Evolutionary conservation across 1,140 invertebrate genomes (phyloP).

Genomic region (Drosophila varians): DNA sequence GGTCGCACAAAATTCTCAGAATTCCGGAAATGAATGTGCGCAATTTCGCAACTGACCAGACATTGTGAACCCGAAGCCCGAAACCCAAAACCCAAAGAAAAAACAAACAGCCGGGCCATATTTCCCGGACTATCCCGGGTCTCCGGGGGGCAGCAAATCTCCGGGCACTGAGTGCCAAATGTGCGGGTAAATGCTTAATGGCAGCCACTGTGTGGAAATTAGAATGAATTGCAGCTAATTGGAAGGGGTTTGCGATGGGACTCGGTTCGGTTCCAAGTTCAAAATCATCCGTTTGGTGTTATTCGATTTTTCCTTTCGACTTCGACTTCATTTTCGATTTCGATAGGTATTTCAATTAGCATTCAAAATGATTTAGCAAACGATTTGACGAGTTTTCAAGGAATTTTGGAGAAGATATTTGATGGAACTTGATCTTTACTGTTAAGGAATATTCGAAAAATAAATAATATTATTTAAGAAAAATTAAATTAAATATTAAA

Average conservation of each 20-base stretch:
- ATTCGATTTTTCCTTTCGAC: too few species aligned
- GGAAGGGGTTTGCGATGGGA: slow-evolving; percentile 2
- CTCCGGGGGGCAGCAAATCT: slow-evolving; percentile 1
- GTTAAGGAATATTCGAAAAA: too few species aligned
- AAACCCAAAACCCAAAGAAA: not conserved
- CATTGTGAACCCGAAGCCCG: not conserved
- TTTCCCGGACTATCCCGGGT: slow-evolving; percentile 12
- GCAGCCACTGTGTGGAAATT: slow-evolving; percentile 16
- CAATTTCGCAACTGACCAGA: slow-evolving; percentile 44
- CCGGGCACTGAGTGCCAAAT: not conserved
- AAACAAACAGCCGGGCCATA: slow-evolving; percentile 38
- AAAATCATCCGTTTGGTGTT: not conserved
- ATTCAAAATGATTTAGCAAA: too few species aligned
- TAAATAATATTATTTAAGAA: too few species aligned
- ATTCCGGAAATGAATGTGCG: slow-evolving; percentile 70
- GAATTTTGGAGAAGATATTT: too few species aligned
- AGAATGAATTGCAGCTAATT: slow-evolving; percentile 36
- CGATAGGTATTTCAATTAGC: too few species aligned
- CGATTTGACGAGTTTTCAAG: too few species aligned
- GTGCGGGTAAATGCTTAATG: slow-evolving; percentile 4
- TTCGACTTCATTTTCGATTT: too few species aligned
- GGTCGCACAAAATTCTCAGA: slow-evolving; percentile 28
- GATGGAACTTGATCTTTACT: too few species aligned
- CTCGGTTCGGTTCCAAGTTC: not conserved
- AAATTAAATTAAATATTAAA: too few species aligned